These are phyloP conservation scores for Choristoneura rosaceana DNA, from an alignment of 2,888 invertebrate genomes.

Conservation along the genomic window DNA sequence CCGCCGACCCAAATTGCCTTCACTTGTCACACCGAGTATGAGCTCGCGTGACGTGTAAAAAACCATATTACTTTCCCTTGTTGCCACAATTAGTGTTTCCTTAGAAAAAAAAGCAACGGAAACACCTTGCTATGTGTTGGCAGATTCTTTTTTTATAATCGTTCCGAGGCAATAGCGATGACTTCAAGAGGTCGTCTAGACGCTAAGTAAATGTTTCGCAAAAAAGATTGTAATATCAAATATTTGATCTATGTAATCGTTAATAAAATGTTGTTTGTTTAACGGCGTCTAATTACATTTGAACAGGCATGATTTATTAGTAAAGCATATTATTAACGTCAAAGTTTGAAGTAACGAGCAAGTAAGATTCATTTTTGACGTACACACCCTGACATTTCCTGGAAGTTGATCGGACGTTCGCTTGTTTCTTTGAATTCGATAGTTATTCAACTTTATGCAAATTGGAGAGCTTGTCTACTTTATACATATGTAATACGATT, in stretches of 20 bases:
- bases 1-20: constrained; percentile 67
- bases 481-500: constrained; percentile 12
- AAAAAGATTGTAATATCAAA: constrained; percentile 24
- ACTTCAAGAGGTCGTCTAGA: constrained; percentile 24
- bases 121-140: constrained; percentile 15
- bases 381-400: constrained; percentile 4
- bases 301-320: not conserved
- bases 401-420: constrained; percentile 12
- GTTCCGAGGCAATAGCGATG: not conserved
- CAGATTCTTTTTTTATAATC: constrained; percentile 10
- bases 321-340: constrained; percentile 2
- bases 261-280: constrained; percentile 27
- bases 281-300: constrained; percentile 7
- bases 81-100: constrained; percentile 59
- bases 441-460: constrained; percentile 32
- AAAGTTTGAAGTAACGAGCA: not conserved
- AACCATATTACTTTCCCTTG: constrained; percentile 60
- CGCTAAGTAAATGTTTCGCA: constrained; percentile 20
- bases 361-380: not conserved
- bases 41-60: constrained; percentile 64
- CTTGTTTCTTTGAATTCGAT: constrained; percentile 31
- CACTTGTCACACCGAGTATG: constrained; percentile 61
- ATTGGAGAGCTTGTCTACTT: constrained; percentile 18
- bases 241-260: constrained; percentile 23
- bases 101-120: constrained; percentile 7